phyloP scores from a whole-genome alignment of 2,113 vertebrate genomes.

The Hydropotes inermis region DNA sequence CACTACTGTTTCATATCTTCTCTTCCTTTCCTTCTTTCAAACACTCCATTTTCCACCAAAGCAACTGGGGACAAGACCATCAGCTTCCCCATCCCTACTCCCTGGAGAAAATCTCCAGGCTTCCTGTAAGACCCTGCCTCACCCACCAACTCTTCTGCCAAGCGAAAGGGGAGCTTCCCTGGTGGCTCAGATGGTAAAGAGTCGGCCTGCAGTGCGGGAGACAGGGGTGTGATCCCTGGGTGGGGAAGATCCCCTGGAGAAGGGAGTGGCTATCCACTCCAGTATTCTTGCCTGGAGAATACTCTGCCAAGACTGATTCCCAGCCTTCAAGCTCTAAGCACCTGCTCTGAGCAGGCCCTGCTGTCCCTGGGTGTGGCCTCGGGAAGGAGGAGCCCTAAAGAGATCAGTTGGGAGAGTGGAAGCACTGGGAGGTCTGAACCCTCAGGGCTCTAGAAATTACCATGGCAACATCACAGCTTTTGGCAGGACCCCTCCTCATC shows the following conservation, averaged over 20 bases:
- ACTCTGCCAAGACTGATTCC: not conserved
- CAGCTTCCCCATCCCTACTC: too few species aligned
- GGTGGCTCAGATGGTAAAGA: not conserved
- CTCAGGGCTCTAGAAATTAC: not conserved
- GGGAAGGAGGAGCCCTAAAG: not conserved
- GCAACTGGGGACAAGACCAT: not conserved
- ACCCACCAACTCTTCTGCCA: not conserved
- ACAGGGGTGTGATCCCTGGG: not conserved
- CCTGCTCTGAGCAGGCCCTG: accelerated
- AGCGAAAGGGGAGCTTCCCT: not conserved
- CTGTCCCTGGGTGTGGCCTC: not conserved
- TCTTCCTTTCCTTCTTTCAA: not conserved
- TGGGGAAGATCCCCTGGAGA: not conserved
- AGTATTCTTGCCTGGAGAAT: not conserved
- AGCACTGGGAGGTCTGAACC: not conserved
- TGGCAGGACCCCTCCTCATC: not conserved
- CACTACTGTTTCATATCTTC: too few species aligned
- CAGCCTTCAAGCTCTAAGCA: not conserved
- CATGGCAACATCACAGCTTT: too few species aligned
- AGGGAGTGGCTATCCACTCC: not conserved
- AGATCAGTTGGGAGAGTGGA: accelerated
- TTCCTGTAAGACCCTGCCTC: not conserved
- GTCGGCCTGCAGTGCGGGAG: not conserved
- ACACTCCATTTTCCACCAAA: not conserved
- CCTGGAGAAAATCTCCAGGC: not conserved